These are phyloP conservation scores for Coryphaenoides rupestris DNA, from an alignment of 2,113 vertebrate genomes.

Conservation along the genomic window DNA sequence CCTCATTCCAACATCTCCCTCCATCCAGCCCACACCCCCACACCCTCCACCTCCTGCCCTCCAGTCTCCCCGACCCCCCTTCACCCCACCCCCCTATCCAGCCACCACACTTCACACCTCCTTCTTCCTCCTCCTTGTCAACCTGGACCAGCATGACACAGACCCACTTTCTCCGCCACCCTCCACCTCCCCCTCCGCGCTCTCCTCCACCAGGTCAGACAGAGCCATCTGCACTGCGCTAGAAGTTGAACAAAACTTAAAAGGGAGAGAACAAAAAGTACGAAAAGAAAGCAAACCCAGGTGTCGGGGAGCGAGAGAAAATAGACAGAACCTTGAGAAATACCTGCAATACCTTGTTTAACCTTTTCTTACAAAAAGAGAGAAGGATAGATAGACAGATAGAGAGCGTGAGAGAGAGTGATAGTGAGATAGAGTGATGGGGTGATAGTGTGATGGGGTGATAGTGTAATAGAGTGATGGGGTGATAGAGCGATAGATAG, in stretches of 20 bases:
- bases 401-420: no score
- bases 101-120: background rate
- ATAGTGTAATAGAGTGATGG: no score
- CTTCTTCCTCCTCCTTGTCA: conserved; percentile 22
- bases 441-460: no score
- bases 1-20: background rate
- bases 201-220: conserved; percentile 33
- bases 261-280: conserved; percentile 3
- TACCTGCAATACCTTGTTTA: background rate
- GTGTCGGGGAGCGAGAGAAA: background rate
- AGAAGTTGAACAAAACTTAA: conserved; percentile 12
- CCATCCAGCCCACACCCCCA: no score
- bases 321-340: no score
- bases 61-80: no score
- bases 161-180: conserved; percentile 42
- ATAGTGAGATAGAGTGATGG: no score
- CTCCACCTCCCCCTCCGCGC: no score
- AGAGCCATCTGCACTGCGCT: conserved; percentile 36
- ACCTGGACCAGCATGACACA: conserved; percentile 21
- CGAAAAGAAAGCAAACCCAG: background rate
- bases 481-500: no score
- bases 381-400: background rate
- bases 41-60: background rate
- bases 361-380: background rate
- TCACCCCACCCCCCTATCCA: background rate